A percentile compares a stretch with the other conserved stretches of the same genome.
These are phyloP conservation scores for Glossophaga mutica DNA, from an alignment of 2,797 vertebrate genomes.

Conservation along the genomic window DNA sequence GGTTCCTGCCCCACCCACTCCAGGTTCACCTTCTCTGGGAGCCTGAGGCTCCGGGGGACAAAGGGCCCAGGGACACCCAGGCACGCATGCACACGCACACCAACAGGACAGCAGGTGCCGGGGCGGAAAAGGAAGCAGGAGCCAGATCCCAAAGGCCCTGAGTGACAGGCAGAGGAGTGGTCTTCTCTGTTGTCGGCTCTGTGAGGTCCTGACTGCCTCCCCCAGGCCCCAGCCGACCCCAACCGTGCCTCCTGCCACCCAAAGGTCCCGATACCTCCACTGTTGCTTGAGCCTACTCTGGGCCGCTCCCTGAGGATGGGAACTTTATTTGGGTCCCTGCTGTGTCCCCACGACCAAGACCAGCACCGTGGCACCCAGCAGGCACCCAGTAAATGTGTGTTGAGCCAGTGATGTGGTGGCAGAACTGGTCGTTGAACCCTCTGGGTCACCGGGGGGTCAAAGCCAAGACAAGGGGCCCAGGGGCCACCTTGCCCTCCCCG, in stretches of 20 bases:
- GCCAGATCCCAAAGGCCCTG: neutral
- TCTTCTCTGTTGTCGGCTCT: no score
- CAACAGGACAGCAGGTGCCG: neutral
- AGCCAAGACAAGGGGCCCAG: neutral
- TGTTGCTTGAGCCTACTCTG: neutral
- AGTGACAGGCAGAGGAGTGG: neutral
- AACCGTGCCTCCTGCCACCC: neutral
- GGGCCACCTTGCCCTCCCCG: neutral
- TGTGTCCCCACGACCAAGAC: neutral
- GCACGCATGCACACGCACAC: neutral
- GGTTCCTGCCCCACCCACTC: neutral
- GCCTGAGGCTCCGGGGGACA: neutral
- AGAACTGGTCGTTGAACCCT: neutral
- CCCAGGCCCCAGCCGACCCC: no score
- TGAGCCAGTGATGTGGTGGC: neutral
- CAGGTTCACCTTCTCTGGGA: neutral
- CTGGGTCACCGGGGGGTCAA: neutral
- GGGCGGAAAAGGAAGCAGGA: neutral
- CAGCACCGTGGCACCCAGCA: neutral
- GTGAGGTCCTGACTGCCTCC: neutral
- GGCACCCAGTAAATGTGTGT: neutral
- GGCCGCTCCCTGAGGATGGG: no score
- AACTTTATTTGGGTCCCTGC: neutral
- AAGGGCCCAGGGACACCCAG: neutral
- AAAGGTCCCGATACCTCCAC: neutral